Conservation (phyloP, 2,797 vertebrate species). For the Typhlichthys subterraneus region DNA sequence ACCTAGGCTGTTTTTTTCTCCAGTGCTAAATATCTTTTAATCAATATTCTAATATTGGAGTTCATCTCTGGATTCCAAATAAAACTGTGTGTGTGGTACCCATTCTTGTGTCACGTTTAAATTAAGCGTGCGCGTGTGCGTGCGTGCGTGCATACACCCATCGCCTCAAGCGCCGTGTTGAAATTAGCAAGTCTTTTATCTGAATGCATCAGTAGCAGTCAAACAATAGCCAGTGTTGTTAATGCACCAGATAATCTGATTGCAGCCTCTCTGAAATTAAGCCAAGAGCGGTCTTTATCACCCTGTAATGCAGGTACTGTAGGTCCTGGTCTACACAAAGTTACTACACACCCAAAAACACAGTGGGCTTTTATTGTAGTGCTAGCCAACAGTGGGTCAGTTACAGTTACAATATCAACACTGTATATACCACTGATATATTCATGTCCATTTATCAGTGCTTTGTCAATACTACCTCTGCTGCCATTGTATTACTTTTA, state of each 20-base stretch:
- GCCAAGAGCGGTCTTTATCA: conserved; percentile 26
- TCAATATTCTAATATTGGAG: neutral
- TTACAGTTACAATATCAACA: too few species aligned
- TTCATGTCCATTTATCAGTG: too few species aligned
- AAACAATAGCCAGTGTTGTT: conserved; percentile 17
- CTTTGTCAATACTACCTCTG: too few species aligned
- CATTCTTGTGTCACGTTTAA: neutral
- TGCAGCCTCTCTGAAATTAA: conserved; percentile 6
- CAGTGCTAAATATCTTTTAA: neutral
- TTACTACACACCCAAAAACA: conserved; percentile 1
- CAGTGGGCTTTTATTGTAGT: neutral
- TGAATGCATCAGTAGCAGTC: conserved; percentile 16
- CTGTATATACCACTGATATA: too few species aligned
- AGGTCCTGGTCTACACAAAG: neutral
- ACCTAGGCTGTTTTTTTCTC: neutral
- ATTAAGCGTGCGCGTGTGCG: neutral
- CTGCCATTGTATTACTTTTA: too few species aligned
- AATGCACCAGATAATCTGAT: conserved; percentile 12
- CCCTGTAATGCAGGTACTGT: neutral
- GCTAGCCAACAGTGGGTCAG: neutral
- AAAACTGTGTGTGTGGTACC: conserved; percentile 4
- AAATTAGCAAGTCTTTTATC: conserved; percentile 12
- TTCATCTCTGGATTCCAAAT: neutral
- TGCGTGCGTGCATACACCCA: neutral
- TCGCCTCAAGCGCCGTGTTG: conserved; percentile 8